phyloP scores from a whole-genome alignment of 1,140 invertebrate species.

The Polypedilum vanderplanki region DNA sequence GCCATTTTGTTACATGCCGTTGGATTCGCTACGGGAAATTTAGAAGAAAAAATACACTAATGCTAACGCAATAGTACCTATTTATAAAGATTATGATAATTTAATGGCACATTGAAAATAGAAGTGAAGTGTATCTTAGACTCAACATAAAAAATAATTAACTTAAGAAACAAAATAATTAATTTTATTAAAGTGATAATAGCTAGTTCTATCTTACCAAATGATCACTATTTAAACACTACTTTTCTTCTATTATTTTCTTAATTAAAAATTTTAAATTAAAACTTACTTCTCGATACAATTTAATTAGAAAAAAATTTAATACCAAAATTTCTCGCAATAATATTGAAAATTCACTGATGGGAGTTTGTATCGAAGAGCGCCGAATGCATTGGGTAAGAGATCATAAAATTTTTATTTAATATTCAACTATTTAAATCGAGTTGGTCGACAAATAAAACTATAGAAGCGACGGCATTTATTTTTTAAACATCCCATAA shows the following conservation, averaged over 20 bases:
- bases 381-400: slow-evolving; percentile 46
- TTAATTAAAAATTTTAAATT: too few relatives aligned
- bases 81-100: slow-evolving; percentile 2
- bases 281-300: not conserved
- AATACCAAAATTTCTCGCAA: not conserved
- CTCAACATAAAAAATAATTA: not conserved
- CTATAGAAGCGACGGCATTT: too few relatives aligned
- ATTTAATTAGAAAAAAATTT: not conserved
- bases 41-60: not conserved
- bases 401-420: not conserved
- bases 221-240: not conserved
- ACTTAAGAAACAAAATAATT: not conserved
- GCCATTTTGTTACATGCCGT: slow-evolving; percentile 22
- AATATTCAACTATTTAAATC: too few relatives aligned
- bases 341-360: slow-evolving; percentile 31
- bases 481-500: too few relatives aligned
- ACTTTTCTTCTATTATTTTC: not conserved
- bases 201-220: not conserved
- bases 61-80: not conserved
- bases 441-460: too few relatives aligned
- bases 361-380: slow-evolving; percentile 46
- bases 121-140: not conserved
- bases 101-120: slow-evolving; percentile 17
- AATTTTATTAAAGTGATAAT: slow-evolving; percentile 22
- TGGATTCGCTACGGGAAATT: not conserved